phyloP scores from a whole-genome alignment of 2,888 invertebrate species.

The Myopa tessellatipennis region DNA sequence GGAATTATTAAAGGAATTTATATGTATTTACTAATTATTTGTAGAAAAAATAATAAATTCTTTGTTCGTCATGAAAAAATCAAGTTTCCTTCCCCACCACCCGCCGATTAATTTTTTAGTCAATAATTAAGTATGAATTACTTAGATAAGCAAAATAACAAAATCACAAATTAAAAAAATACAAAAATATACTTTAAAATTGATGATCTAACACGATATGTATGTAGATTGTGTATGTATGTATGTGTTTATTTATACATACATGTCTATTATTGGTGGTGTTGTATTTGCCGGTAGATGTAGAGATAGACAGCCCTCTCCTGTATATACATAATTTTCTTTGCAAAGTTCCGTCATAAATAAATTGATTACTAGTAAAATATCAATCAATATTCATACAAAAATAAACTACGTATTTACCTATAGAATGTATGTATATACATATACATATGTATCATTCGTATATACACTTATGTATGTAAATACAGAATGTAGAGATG shows the following conservation, averaged over 20 bases:
- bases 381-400: background rate
- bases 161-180: background rate
- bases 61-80: too few relatives aligned
- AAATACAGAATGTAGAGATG: background rate
- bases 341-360: background rate
- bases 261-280: background rate
- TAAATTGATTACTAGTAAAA: background rate
- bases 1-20: too few relatives aligned
- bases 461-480: too few relatives aligned
- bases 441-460: background rate
- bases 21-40: too few relatives aligned
- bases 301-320: background rate
- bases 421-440: background rate
- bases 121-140: too few relatives aligned
- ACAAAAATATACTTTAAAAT: background rate
- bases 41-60: too few relatives aligned
- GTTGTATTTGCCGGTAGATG: background rate
- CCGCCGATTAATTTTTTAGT: too few relatives aligned
- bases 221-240: background rate
- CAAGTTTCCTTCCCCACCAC: too few relatives aligned
- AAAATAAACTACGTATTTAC: background rate
- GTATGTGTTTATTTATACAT: background rate
- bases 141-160: background rate
- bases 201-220: constrained; percentile 5
- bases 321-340: background rate